These are phyloP conservation scores for Copsychus sechellarum DNA, from an alignment of 2,113 vertebrate species.

Conservation along the genomic window DNA sequence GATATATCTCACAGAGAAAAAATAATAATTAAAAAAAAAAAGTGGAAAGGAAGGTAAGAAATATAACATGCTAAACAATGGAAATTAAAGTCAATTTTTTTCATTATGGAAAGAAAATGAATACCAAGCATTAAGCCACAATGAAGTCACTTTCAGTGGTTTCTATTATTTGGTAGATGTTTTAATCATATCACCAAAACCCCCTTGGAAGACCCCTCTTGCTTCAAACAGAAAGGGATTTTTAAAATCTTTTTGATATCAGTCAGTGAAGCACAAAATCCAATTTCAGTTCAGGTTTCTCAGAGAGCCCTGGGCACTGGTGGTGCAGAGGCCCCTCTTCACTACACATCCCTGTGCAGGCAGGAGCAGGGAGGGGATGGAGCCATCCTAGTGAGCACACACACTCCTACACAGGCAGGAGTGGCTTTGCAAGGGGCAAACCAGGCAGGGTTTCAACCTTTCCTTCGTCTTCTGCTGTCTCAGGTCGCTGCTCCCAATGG, in stretches of 20 bases:
- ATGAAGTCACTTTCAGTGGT: background rate
- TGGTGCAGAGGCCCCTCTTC: background rate
- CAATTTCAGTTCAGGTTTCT: background rate
- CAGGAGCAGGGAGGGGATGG: background rate
- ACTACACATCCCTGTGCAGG: background rate
- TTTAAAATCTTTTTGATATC: background rate
- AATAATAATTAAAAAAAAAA: no score
- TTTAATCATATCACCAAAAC: background rate
- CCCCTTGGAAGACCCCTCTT: background rate
- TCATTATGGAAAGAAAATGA: background rate
- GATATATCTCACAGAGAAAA: background rate
- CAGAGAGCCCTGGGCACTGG: background rate
- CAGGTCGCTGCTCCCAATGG: background rate
- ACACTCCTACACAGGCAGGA: background rate
- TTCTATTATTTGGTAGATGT: background rate
- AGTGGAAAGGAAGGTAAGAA: fast-evolving
- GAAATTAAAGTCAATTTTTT: background rate
- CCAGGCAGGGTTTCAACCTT: background rate
- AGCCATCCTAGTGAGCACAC: background rate
- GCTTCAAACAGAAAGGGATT: background rate
- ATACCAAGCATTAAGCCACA: background rate
- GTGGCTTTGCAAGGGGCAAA: background rate
- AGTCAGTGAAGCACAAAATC: constrained; percentile 27
- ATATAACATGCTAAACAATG: background rate
- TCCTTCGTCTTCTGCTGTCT: background rate